phyloP scores from a whole-genome alignment of 2,888 invertebrate species.

The Tortrix viridana region DNA sequence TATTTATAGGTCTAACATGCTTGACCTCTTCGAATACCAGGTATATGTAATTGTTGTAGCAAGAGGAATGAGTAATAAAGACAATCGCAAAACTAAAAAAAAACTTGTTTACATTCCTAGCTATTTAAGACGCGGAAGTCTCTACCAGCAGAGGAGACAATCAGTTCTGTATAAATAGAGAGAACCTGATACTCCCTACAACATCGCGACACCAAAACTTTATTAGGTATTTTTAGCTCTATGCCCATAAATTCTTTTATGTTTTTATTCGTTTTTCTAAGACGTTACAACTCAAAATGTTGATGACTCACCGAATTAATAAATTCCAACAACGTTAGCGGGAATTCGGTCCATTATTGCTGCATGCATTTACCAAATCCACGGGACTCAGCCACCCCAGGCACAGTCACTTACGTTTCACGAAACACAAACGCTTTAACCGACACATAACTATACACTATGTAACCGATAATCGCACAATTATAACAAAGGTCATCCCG shows the following conservation, averaged over 20 bases:
- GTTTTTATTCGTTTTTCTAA: conserved; percentile 35
- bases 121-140: conserved; percentile 48
- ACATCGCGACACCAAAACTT: conserved; percentile 47
- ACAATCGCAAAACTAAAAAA: conserved; percentile 22
- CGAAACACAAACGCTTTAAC: conserved; percentile 61
- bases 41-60: not conserved
- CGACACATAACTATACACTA: conserved; percentile 61
- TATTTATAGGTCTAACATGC: not conserved
- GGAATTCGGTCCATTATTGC: conserved; percentile 77
- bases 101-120: conserved; percentile 32
- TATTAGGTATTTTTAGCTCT: conserved; percentile 50
- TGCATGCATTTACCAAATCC: conserved; percentile 68
- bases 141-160: conserved; percentile 42
- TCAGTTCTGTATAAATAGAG: conserved; percentile 57
- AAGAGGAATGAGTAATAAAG: not conserved
- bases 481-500: conserved; percentile 55
- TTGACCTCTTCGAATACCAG: not conserved
- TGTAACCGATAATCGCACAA: conserved; percentile 52
- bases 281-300: conserved; percentile 59
- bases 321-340: conserved; percentile 80
- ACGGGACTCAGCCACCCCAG: conserved; percentile 68
- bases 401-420: conserved; percentile 67
- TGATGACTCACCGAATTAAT: conserved; percentile 82
- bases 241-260: conserved; percentile 40
- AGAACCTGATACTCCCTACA: conserved; percentile 48